These are phyloP conservation scores for Aleiodes testaceus DNA, from an alignment of 2,888 invertebrate genomes.

Conservation along the genomic window DNA sequence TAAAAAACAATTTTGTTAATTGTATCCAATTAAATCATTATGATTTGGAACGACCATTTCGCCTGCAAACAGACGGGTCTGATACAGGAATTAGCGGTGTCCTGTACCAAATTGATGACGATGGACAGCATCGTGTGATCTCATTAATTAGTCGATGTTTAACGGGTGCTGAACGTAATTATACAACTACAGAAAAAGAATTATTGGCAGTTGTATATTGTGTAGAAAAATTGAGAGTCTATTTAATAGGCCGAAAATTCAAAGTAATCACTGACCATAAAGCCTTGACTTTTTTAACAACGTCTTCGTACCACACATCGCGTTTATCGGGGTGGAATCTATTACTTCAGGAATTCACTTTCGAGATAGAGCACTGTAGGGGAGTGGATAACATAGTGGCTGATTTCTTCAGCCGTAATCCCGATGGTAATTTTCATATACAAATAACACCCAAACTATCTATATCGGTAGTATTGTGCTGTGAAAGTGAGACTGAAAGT, in stretches of 20 bases:
- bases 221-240: constrained; percentile 30
- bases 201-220: constrained; percentile 51
- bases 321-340: constrained; percentile 57
- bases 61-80: constrained; percentile 30
- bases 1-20: neutral
- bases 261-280: constrained; percentile 50
- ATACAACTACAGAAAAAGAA: constrained; percentile 56
- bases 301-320: constrained; percentile 52
- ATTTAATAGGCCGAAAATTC: constrained; percentile 52
- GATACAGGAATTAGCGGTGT: constrained; percentile 45
- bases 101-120: constrained; percentile 41
- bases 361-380: constrained; percentile 49
- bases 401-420: constrained; percentile 54
- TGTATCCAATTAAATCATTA: neutral
- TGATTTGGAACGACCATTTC: neutral
- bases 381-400: constrained; percentile 48
- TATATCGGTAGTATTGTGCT: neutral
- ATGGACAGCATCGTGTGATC: constrained; percentile 41
- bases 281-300: constrained; percentile 55
- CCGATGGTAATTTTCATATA: neutral
- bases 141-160: constrained; percentile 53
- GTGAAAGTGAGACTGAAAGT: no score
- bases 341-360: constrained; percentile 55
- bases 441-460: neutral
- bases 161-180: constrained; percentile 46